phyloP scores from a whole-genome alignment of 1,140 invertebrate genomes.

The Pogonus chalceus region DNA sequence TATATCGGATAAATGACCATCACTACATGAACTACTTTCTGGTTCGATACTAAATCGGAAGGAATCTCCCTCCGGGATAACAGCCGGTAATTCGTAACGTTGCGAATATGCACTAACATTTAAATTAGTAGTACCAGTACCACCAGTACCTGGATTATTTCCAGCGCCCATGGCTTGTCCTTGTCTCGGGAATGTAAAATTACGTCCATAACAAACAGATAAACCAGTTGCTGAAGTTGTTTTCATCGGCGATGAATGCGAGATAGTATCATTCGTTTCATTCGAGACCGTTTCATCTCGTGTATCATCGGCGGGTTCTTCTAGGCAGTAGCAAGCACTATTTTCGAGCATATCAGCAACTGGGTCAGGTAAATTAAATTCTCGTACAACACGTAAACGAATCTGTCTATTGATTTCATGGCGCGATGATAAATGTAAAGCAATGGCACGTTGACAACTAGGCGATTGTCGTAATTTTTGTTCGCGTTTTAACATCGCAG shows the following conservation, averaged over 20 bases:
- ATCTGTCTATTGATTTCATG: constrained; percentile 68
- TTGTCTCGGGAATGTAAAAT: constrained; percentile 52
- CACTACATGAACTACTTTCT: constrained; percentile 49
- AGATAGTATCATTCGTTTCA: constrained; percentile 18
- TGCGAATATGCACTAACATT: constrained; percentile 19
- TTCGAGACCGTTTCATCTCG: constrained; percentile 18
- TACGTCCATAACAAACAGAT: constrained; percentile 35
- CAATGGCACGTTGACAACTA: constrained; percentile 64
- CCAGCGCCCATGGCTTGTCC: too few species aligned
- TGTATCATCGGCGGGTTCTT: constrained; percentile 23
- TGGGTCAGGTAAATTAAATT: constrained; percentile 87
- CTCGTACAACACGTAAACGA: constrained; percentile 78
- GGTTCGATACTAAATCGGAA: constrained; percentile 38
- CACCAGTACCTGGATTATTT: not conserved
- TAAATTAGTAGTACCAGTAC: too few species aligned
- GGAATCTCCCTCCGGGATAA: constrained; percentile 32
- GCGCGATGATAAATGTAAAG: constrained; percentile 63
- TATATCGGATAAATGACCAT: constrained; percentile 64
- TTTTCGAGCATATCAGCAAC: constrained; percentile 74
- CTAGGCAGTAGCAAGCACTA: constrained; percentile 24
- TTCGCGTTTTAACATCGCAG: constrained; percentile 77
- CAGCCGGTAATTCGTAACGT: constrained; percentile 29
- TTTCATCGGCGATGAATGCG: constrained; percentile 26
- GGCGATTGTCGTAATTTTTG: constrained; percentile 73
- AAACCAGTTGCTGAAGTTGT: not conserved